These are phyloP conservation scores for Rhinella marina DNA, from an alignment of 2,797 vertebrate species.

Conservation along the genomic window DNA sequence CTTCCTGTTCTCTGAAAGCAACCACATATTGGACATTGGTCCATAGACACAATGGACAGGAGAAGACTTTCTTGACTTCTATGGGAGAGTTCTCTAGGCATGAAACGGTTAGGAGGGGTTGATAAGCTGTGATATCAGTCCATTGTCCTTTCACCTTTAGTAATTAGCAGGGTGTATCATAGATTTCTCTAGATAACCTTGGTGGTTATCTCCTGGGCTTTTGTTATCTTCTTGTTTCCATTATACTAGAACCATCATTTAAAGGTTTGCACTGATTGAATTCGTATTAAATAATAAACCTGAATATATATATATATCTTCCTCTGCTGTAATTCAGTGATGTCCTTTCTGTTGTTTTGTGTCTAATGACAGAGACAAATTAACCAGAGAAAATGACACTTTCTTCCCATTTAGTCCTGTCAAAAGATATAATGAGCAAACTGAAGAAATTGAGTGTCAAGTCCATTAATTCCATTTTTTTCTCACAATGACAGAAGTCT, in stretches of 20 bases:
- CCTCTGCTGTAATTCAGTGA: background rate
- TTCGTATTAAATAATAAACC: background rate
- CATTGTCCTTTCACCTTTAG: background rate
- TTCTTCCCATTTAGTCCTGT: constrained; percentile 21
- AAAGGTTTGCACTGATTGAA: background rate
- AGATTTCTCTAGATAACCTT: background rate
- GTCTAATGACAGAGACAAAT: constrained; percentile 35
- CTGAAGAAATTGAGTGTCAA: constrained; percentile 1
- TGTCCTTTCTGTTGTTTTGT: constrained; percentile 7
- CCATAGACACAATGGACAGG: too few species aligned
- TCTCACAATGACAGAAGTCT: background rate
- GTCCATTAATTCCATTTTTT: background rate
- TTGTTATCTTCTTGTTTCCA: background rate
- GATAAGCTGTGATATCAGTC: too few species aligned
- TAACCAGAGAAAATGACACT: background rate
- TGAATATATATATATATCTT: constrained; percentile 20
- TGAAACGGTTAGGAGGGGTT: too few species aligned
- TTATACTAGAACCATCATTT: background rate
- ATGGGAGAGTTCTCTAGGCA: too few species aligned
- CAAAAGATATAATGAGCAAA: constrained; percentile 3
- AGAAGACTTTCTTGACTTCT: too few species aligned
- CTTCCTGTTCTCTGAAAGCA: too few species aligned
- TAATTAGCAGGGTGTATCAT: background rate
- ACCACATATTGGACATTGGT: too few species aligned
- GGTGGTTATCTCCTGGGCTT: background rate